Percentiles rank a stretch among this genome's conserved stretches.
phyloP scores from a whole-genome alignment of 1,140 invertebrate genomes.

The Diplogasteroides magnus region DNA sequence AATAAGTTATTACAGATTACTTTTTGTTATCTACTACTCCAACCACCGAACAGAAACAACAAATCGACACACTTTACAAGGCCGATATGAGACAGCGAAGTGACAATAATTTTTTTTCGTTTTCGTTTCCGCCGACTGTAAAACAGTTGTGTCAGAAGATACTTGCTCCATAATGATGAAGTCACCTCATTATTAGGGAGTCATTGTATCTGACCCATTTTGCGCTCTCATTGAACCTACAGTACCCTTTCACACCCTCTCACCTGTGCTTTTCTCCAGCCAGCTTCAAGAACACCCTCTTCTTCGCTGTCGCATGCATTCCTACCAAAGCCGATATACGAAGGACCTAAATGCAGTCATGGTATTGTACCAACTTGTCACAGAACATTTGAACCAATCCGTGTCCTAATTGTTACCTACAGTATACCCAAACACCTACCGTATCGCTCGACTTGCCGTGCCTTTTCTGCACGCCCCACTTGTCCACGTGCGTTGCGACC shows the following conservation, averaged over 20 bases:
- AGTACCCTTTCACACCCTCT: constrained; percentile 15
- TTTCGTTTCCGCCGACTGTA: background rate
- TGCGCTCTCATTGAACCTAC: too few relatives aligned
- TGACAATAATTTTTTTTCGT: background rate
- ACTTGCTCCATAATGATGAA: too few relatives aligned
- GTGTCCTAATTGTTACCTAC: background rate
- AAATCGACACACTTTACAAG: background rate
- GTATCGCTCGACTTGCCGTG: constrained; percentile 58
- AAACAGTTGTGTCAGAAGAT: background rate
- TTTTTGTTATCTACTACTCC: background rate
- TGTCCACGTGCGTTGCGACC: constrained; percentile 36
- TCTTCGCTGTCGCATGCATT: constrained; percentile 53
- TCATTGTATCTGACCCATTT: constrained; percentile 2
- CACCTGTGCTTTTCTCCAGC: constrained; percentile 56
- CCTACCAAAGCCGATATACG: constrained; percentile 58
- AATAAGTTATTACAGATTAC: too few relatives aligned
- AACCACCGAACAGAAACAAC: background rate
- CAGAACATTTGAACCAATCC: background rate
- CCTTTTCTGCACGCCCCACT: constrained; percentile 41
- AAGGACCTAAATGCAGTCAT: constrained; percentile 52
- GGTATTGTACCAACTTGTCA: background rate
- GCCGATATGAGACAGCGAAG: too few relatives aligned
- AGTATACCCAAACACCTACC: background rate
- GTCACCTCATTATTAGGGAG: too few relatives aligned
- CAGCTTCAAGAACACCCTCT: constrained; percentile 56